Percentiles rank a stretch among this genome's conserved stretches.
phyloP scores from a whole-genome alignment of 1,140 invertebrate species.

The Conopomorpha cramerella region DNA sequence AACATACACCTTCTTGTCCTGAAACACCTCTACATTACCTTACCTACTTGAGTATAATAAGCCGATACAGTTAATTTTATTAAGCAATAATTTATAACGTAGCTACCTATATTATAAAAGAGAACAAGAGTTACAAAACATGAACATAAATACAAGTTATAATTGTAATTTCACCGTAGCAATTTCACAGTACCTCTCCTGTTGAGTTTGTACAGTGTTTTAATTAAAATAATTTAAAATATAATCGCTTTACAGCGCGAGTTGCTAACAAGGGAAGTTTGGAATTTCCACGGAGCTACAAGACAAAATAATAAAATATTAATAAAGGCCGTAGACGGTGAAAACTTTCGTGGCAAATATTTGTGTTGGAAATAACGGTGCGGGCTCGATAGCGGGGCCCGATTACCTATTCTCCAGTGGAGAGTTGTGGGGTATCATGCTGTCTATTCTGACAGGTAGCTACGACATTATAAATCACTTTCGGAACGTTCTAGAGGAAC shows the following conservation, averaged over 20 bases:
- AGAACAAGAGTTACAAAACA: no score
- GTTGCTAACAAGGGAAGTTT: slow-evolving; percentile 53
- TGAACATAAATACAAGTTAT: neutral
- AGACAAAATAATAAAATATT: slow-evolving; percentile 62
- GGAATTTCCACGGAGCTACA: slow-evolving; percentile 42
- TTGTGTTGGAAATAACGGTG: slow-evolving; percentile 55
- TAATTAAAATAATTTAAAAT: slow-evolving; percentile 61
- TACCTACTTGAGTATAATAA: no score
- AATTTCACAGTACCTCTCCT: slow-evolving; percentile 15
- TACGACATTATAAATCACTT: no score
- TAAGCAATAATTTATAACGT: no score
- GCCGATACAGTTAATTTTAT: no score
- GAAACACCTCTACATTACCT: no score
- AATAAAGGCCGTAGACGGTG: slow-evolving; percentile 52
- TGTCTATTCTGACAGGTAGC: no score
- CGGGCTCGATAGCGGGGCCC: slow-evolving; percentile 28
- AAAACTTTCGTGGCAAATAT: slow-evolving; percentile 56
- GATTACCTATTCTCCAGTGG: no score
- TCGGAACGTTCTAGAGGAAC: no score
- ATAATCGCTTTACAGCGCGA: slow-evolving; percentile 54
- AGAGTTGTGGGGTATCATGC: no score
- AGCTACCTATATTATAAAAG: no score
- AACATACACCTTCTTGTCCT: no score
- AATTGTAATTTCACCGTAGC: slow-evolving; percentile 11
- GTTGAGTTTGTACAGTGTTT: slow-evolving; percentile 49